These are phyloP conservation scores for Octodon degus DNA, from an alignment of 2,113 vertebrate species.

Conservation along the genomic window DNA sequence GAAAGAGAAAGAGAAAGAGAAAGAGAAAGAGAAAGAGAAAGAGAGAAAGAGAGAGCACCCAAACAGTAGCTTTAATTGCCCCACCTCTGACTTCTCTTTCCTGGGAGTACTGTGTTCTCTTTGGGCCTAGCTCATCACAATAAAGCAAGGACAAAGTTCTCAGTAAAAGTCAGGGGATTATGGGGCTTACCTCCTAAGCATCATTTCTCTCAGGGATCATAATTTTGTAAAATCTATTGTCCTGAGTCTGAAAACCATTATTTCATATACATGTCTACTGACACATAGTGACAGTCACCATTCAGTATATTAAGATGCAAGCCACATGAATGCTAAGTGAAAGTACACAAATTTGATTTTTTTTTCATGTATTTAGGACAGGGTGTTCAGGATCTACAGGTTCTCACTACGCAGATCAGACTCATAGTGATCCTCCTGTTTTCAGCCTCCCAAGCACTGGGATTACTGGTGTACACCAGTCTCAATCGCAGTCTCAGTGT, in stretches of 20 bases:
- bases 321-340: background rate
- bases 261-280: background rate
- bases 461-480: too few relatives aligned
- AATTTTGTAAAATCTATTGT: background rate
- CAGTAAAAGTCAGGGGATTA: background rate
- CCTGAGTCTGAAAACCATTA: background rate
- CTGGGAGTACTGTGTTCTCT: too few relatives aligned
- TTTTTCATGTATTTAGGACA: too few relatives aligned
- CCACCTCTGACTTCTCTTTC: background rate
- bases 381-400: too few relatives aligned
- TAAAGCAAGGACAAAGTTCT: background rate
- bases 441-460: too few relatives aligned
- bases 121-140: background rate
- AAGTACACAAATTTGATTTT: background rate
- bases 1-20: background rate
- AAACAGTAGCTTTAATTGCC: background rate
- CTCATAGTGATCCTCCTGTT: too few relatives aligned
- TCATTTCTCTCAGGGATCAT: background rate
- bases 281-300: background rate
- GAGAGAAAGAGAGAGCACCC: background rate
- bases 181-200: background rate
- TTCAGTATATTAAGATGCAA: background rate
- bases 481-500: too few relatives aligned
- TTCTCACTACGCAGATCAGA: too few relatives aligned
- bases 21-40: background rate